Base-by-base conservation (phyloP, 2,113 vertebrate genomes). In the Rattus rattus region DNA sequence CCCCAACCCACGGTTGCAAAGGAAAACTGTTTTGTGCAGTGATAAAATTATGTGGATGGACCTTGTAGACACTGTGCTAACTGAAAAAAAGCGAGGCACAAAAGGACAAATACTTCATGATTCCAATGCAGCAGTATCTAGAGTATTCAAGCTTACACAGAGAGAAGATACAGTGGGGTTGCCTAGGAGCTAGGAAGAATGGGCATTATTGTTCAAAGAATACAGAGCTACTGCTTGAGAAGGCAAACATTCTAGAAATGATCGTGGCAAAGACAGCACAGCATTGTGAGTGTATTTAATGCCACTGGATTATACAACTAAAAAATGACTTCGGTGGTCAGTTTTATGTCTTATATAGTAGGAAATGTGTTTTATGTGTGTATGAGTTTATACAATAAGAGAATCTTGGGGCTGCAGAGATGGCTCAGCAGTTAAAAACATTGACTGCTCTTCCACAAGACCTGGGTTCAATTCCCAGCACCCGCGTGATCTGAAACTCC, bases 1-100 rank as follows among this genome's bases (percentile, higher is more conserved):
- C 2, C 52, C n/a, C 7, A 4, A 79, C 47, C 7, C 52, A 54
- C 11, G 52, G 11, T 54, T 54, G 52, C 52, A 54, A 54, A 54
- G 52, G 52, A 54, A 54, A 54, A 54, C 52, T 54, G 52, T 54
- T 54, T 54, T 54, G 52, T 54, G 52, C 52, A 43, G 43, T 43
- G 43, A 63, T 63, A 86, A 85, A 75, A 72, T 61, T 16, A 2
- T 10, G 30, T 8, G 20, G 33, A 12, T 72, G 73, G 63, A 80
- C 39, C 54, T 90, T 59, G 33, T 88, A 90, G 83, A 72, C 9
- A 43, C 59, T 54, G 70, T 56, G 52, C 52, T 52, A n/a, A 92
- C 43, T 52, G n/a, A 94, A 91, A 86, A 84, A 36, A 95, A 89
- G 26, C 39, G 52, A 87, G 67, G 33, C 33, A 61, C 54, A n/a